phyloP scores from a whole-genome alignment of 2,113 vertebrate species.

The Ammodytes dubius region DNA sequence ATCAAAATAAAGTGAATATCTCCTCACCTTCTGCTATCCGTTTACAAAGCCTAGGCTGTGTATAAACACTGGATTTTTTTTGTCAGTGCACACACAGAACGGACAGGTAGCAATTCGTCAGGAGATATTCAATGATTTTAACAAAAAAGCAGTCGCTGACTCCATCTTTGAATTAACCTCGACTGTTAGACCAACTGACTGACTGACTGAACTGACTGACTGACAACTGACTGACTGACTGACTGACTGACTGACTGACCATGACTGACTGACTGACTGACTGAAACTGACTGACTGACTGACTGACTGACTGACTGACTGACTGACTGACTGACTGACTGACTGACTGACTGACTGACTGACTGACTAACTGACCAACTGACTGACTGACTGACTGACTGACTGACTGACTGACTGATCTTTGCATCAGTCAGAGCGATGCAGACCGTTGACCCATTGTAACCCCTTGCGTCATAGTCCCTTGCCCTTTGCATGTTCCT shows the following conservation, averaged over 20 bases:
- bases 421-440: background rate
- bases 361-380: conserved; percentile 20
- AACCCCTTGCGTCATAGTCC: conserved; percentile 24
- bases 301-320: conserved; percentile 19
- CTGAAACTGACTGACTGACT: conserved; percentile 38
- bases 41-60: too few species aligned
- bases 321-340: conserved; percentile 18
- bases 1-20: too few species aligned
- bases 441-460: conserved; percentile 15
- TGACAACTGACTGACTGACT: too few species aligned
- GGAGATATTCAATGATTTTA: too few species aligned
- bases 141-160: too few species aligned
- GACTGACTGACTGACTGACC: conserved; percentile 26
- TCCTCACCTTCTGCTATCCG: too few species aligned
- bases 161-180: background rate
- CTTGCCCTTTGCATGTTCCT: conserved; percentile 52
- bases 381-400: conserved; percentile 3
- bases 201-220: background rate
- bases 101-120: too few species aligned
- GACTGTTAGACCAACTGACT: conserved; percentile 11
- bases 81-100: too few species aligned
- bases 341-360: conserved; percentile 14
- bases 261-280: conserved; percentile 12
- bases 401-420: conserved; percentile 4
- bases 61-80: too few species aligned